Base-by-base conservation (phyloP, 2,888 invertebrate genomes). In the Lasius platythorax region DNA sequence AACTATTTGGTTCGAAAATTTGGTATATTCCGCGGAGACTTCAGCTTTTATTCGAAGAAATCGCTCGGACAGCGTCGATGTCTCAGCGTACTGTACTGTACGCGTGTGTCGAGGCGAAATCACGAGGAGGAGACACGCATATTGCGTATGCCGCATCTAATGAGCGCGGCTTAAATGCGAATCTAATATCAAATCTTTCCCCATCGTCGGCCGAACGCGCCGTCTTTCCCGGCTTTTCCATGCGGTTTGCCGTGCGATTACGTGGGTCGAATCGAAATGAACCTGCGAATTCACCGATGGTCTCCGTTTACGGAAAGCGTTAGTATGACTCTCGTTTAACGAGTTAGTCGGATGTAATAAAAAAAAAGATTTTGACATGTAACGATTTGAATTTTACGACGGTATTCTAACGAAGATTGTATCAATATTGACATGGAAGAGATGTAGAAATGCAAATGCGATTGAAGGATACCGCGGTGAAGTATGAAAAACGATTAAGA, bases 121-220 rank as follows among this genome's bases (percentile, higher is more conserved):
- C 87, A 84, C 86, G 87, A 88, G 85, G 91, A 92, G 94, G 94
- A 94, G 93, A 94, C 94, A 94, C 94, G 94, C 93, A 93, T 90
- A 84, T 89, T 94, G 94, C 93, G 92, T 93, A 89, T 94, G 94
- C 94, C 93, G 93, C 88, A 94, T 94, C 94, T 94, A 94, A 94
- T 92, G 91, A 94, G 93, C 92, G 84, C 92, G 85, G 53, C 87
- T 88, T 91, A 90, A 85, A 88, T 88, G 91, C 92, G 84, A 92
- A 93, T 93, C 93, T 92, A 91, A 88, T 91, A 91, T 91, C 90
- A 88, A 84, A 90, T 90, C 90, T 90, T 83, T 84, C 89, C 81
- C 78, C 83, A 40, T 75, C 50, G 73, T 81, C 56, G 76, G 18
- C 56, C 81, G 74, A 28, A 30, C 40, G 43, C 30, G 64, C 37